Conservation (phyloP, 92 coral and sea anemone species). For the Anthopleura xanthogrammica region DNA sequence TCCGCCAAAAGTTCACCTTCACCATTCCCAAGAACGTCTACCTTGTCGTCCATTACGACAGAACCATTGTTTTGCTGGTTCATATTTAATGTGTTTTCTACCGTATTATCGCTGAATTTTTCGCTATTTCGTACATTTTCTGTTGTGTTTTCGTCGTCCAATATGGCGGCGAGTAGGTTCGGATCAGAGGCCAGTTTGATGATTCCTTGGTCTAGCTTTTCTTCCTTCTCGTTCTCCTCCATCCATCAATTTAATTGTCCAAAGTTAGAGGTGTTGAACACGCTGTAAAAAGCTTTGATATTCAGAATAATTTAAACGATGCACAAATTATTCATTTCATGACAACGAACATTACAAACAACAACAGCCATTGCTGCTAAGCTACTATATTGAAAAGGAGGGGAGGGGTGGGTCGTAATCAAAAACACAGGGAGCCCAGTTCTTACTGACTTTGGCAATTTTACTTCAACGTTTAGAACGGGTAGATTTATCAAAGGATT, state of each 20-base stretch:
- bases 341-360: background rate
- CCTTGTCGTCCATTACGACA: conserved; percentile 10
- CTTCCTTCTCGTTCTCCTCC: conserved; percentile 31
- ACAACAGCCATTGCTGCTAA: background rate
- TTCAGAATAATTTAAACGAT: conserved; percentile 15
- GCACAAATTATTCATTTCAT: conserved; percentile 9
- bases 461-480: no score
- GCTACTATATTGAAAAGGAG: background rate
- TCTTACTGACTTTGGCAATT: no score
- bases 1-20: conserved; percentile 24
- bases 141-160: conserved; percentile 38
- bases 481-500: no score
- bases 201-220: background rate
- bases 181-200: conserved; percentile 53
- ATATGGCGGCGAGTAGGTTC: conserved; percentile 67
- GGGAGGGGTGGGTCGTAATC: background rate
- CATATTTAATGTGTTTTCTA: background rate
- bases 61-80: conserved; percentile 1
- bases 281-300: background rate
- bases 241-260: background rate
- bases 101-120: background rate
- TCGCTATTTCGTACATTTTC: conserved; percentile 5
- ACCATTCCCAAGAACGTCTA: background rate
- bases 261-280: background rate
- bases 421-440: background rate